A percentile compares a stretch with the other conserved stretches of the same genome.
phyloP scores from a whole-genome alignment of 2,888 invertebrate genomes.

The Chalcosyrphus nemorum region DNA sequence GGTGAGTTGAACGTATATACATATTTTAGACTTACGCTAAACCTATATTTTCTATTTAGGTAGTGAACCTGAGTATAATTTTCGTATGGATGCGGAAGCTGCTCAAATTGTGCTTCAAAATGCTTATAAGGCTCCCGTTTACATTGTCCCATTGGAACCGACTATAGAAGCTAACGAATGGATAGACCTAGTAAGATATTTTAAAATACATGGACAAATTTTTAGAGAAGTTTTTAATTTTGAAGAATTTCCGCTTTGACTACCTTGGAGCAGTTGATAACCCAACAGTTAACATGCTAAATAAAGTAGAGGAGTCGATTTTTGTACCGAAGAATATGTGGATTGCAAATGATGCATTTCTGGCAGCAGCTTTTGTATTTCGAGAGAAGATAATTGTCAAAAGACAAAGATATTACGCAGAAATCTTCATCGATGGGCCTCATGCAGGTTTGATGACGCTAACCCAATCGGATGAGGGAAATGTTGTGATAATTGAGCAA shows the following conservation, averaged over 20 bases:
- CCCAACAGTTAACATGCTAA: constrained; percentile 82
- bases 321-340: constrained; percentile 76
- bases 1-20: too few species aligned
- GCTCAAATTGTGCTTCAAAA: constrained; percentile 85
- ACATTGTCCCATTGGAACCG: constrained; percentile 87
- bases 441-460: constrained; percentile 86
- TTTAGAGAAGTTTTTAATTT: constrained; percentile 7
- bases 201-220: too few species aligned
- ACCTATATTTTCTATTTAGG: too few species aligned
- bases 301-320: constrained; percentile 82
- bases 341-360: constrained; percentile 83
- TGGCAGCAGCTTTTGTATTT: constrained; percentile 82
- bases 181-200: constrained; percentile 73
- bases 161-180: constrained; percentile 79
- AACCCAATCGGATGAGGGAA: constrained; percentile 82
- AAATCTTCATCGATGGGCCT: constrained; percentile 85
- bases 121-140: constrained; percentile 82
- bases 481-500: constrained; percentile 81
- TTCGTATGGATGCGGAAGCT: constrained; percentile 89
- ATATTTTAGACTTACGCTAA: too few species aligned
- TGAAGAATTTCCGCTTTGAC: constrained; percentile 83
- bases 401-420: constrained; percentile 81
- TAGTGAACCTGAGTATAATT: constrained; percentile 93
- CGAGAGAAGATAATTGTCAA: constrained; percentile 80
- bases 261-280: constrained; percentile 75